Base-by-base conservation (phyloP, 1,140 invertebrate genomes). In the Drosophila yakuba region DNA sequence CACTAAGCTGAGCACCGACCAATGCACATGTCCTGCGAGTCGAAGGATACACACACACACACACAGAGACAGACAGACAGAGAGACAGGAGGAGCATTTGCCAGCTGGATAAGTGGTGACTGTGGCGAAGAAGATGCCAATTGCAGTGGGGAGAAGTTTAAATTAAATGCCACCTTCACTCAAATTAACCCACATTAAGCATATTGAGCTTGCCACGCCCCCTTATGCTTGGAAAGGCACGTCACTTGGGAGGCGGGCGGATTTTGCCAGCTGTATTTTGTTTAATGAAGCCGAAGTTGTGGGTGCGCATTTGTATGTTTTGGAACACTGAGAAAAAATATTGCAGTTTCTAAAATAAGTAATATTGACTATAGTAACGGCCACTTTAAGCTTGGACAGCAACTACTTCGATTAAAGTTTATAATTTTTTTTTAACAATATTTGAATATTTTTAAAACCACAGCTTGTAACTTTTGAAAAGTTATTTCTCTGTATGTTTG, bases 201-300 rank as follows among this genome's bases (percentile, higher is more conserved):
- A 80, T 80, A 85, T 80, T 78, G 71, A 80, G 68, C 57, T 78
- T 54, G 63, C 50, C 67, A 66, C 73, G 67, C 43, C 60, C 47
- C 50, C 11, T 7, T 8, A 36, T 45, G 28, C 20, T 32, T 20
- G 66, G 35, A 43, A 39, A 36, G 25, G 39, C 15, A 25, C 15
- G n/a, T 17, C 39, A 55, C 38, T 59, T 36, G 10, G 28, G 25
- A 15, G 25, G 47, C 12, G 15, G 25, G 48, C 1, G 6, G 44
- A 61, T 15, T 15, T 63, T 57, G n/a, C 44, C 62, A 61, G 73
- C 55, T 63, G 68, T 68, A 73, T 80, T 88, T 89, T 88, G 84
- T 88, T 89, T 59, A 83, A 88, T 88, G 84, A 89, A 88, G 84
- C 84, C 59, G 61, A 83, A 89, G 80, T 78, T 88, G 73, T 66